Base-by-base conservation (phyloP, 2,888 invertebrate species). In the Piscicola geometra region DNA sequence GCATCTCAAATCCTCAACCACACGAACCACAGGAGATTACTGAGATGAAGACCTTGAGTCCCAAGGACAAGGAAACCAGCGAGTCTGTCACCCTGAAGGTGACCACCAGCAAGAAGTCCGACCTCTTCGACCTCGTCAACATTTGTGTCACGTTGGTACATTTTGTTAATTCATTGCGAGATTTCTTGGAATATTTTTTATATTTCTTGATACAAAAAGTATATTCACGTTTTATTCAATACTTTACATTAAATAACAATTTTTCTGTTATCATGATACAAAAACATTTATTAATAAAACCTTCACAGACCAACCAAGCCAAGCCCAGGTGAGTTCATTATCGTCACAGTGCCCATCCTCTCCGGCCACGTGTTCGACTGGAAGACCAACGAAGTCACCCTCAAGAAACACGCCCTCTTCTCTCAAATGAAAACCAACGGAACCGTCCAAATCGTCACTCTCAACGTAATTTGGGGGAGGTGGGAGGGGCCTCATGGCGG, bases 321-420 rank as follows among this genome's bases (percentile, higher is more conserved):
- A 5, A 15, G 3, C 21, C 60, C 60, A 3, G n/a, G n/a, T 5
- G 60, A 56, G 25, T 21, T 25, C 12, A n/a, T 56, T 5, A 3
- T 56, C 12, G n/a, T 56, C 60, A 25, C 5, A 5, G 60, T 56
- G 5, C 60, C 60, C 9, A 21, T 56, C 3, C 60, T 56, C 12
- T 56, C 60, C 60, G 60, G 60, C 9, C 60, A 56, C 25, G 60
- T 56, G 12, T 56, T 56, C 60, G n/a, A 25, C 60, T 56, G 60
- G 60, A n/a, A 5, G 3, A 56, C 15, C 3, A 56, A 56, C 25
- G n/a, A 18, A 5, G 60, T 18, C 9, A 56, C 60, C 21, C n/a
- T 56, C n/a, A 56, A 56, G 25, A 25, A 56, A 56, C 60, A 18
- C 15, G 25, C 3, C 21, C 9, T 56, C 25, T 5, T 18, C 3